Percentiles rank a stretch among this genome's conserved stretches.
Evolutionary conservation across 1,140 invertebrate genomes (phyloP).

Genomic region (Lordiphosa clarofinis): DNA sequence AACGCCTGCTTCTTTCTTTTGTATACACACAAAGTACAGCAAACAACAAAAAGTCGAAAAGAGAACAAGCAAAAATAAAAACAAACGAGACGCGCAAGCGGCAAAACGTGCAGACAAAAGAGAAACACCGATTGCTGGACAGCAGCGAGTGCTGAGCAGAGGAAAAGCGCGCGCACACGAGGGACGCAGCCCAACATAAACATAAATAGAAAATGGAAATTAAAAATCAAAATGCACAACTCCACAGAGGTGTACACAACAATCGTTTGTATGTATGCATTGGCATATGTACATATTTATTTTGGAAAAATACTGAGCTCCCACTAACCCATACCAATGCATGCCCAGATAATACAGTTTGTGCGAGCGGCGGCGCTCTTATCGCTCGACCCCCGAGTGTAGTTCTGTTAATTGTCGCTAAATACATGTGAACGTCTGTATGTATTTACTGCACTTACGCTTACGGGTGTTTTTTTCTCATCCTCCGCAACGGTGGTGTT

Average conservation of each 20-base stretch:
- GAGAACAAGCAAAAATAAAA: constrained; percentile 73
- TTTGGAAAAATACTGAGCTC: constrained; percentile 62
- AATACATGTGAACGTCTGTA: constrained; percentile 26
- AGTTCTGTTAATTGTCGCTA: constrained; percentile 56
- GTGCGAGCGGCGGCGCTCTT: constrained; percentile 43
- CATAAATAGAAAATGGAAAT: constrained; percentile 46
- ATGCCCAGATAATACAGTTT: constrained; percentile 55
- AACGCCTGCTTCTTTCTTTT: constrained; percentile 1
- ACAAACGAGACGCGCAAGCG: constrained; percentile 64
- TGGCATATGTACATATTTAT: constrained; percentile 25
- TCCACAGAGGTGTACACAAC: constrained; percentile 1
- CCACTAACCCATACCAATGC: constrained; percentile 8
- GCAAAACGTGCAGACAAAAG: constrained; percentile 57
- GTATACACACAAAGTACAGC: constrained; percentile 57
- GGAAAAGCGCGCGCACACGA: constrained; percentile 75
- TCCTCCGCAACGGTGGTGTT: constrained; percentile 35
- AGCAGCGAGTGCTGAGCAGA: constrained; percentile 38
- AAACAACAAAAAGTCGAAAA: constrained; percentile 76
- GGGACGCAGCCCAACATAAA: constrained; percentile 47
- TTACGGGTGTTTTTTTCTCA: constrained; percentile 68
- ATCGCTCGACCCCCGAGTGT: constrained; percentile 51
- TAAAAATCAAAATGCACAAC: constrained; percentile 28
- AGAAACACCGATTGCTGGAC: constrained; percentile 38
- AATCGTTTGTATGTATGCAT: constrained; percentile 1
- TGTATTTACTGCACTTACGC: constrained; percentile 19